Base-by-base conservation (phyloP, 1,140 invertebrate species). In the Globodera rostochiensis region DNA sequence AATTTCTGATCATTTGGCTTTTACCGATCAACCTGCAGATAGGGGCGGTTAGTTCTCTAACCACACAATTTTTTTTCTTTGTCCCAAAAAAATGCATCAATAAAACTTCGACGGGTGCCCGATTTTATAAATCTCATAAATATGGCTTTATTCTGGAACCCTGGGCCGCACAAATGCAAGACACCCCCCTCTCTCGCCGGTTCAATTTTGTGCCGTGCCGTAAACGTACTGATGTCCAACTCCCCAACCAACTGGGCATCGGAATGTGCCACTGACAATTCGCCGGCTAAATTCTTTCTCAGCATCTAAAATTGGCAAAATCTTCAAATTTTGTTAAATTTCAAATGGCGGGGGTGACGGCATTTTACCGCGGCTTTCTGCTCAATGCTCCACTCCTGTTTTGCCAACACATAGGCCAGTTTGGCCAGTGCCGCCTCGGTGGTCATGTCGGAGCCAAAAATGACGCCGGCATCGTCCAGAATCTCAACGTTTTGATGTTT, bases 381-480 rank as follows among this genome's bases (percentile, higher is more conserved):
- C 53, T 94, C 91, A 7, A 93, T 90, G 76, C 93, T 92, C 92
- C 94, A 94, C 57, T 95, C 93, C 5, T 92, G 91, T 89, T 96
- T 96, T 0, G 94, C 94, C 6, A 98, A 91, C 0, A 98, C 94
- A 86, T 97, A 98, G 1, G 93, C 93, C 0, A 98, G 91, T 91
- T 98, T 98, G 2, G 95, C 93, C 0, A 98, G 90, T 1, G 96
- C 95, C 0, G 96, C 95, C 90, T 98, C 96, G 0, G 94, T 93
- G 0, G 96, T 98, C 95, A 98, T 97, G 89, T 98, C 96, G 79
- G 92, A 94, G 0, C 97, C 96, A 0, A 94, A 93, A 73, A 96
- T 93, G 6, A 98, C 94, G 8, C 96, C 96, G 85, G 89, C 90
- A 76, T 92, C 91, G 57, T 89, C 78, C 36, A 93, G 84, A 15